Base-by-base conservation (phyloP, 2,113 vertebrate genomes). In the Strigops habroptila region DNA sequence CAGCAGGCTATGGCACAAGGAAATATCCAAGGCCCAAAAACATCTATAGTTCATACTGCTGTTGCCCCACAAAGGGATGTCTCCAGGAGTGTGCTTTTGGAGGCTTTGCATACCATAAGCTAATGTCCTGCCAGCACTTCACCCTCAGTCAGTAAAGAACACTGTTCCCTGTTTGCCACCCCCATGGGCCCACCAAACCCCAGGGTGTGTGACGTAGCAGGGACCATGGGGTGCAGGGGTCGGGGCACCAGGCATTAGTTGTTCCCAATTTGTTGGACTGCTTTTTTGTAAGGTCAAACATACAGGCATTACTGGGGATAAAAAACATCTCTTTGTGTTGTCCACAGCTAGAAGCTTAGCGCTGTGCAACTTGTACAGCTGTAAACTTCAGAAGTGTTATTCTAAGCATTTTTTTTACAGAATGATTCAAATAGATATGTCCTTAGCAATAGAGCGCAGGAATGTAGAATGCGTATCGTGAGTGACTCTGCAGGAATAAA, bases 401-500 rank as follows among this genome's bases (percentile, higher is more conserved):
- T 90, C 43, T 33, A n/a, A 80, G 55, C 0, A 0, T 7, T 30
- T 69, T 69, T 69, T 94, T 68, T 60, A 60, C 23, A 46, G 63
- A 91, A 59, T 25, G 82, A 83, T 68, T 82, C 18, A 48, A 51
- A 35, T 49, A 87, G 30, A 1, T 68, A 30, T 39, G 31, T 73
- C 60, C 75, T 92, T 85, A 82, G 48, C 22, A 62, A 41, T 67
- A 68, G 73, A 79, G 30, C 65, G 31, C 39, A 59, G 43, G 63
- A 43, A 49, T n/a, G 41, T 68, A 69, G 83, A 76, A 76, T 39
- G 49, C 18, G 2, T 48, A 19, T 46, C 4, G 2, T 25, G 80
- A 92, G 64, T 89, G 87, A 96, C 23, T 62, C 73, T 81, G 76
- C 82, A 96, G 74, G 88, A 79, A 70, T 73, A 94, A 96, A 96